Evolutionary conservation across 2,797 vertebrate genomes (phyloP).

Genomic region (Chloroceryle amazona): DNA sequence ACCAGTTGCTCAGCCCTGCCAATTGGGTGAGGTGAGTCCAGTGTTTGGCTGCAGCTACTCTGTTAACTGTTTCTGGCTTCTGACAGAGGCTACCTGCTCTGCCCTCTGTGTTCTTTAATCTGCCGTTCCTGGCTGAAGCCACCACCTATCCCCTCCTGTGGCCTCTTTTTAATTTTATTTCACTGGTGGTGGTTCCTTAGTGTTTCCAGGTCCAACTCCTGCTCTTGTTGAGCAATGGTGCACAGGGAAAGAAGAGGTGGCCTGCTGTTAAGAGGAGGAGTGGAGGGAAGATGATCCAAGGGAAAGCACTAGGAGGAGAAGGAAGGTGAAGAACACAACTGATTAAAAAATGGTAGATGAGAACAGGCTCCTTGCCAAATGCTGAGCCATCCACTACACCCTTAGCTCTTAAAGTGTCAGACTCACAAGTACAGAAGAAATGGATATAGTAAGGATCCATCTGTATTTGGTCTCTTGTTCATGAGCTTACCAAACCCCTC

Average conservation of each 20-base stretch:
- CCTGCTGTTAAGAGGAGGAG: not conserved
- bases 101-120: not conserved
- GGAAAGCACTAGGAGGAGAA: not conserved
- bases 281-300: not conserved
- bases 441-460: not conserved
- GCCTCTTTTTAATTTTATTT: not conserved
- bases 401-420: not conserved
- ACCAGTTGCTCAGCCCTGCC: not conserved
- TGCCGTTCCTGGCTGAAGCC: not conserved
- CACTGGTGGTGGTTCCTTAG: not conserved
- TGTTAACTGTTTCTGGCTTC: not conserved
- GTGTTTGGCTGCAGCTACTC: not conserved
- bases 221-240: rapidly evolving
- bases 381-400: not conserved
- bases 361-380: not conserved
- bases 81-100: not conserved
- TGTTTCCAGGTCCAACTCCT: not conserved
- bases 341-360: not conserved
- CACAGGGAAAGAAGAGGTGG: not conserved
- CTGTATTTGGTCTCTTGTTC: not conserved
- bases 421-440: not conserved
- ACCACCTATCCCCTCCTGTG: not conserved
- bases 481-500: not conserved
- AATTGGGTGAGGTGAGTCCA: not conserved
- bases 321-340: not conserved